Evolutionary conservation across 2,797 vertebrate species (phyloP).

Genomic region (Bothrops alternatus): DNA sequence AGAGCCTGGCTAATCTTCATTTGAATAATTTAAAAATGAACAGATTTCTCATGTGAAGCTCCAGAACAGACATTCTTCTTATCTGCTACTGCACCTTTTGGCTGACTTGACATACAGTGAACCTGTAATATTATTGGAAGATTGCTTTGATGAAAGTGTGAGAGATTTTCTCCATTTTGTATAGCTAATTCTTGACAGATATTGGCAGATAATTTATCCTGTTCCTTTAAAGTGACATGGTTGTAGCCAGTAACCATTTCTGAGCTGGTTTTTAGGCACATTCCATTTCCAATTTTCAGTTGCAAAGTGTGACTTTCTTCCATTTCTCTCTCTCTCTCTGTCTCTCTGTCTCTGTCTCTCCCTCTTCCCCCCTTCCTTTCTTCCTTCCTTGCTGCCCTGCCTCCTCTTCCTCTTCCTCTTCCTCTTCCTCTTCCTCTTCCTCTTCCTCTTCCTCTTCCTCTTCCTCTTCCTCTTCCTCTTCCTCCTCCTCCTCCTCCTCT

Average conservation of each 20-base stretch:
- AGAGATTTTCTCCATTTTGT: conserved; percentile 10
- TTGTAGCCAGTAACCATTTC: not conserved
- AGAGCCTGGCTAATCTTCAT: conserved; percentile 58
- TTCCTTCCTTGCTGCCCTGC: not conserved
- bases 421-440: not conserved
- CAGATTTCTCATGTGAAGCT: conserved; percentile 63
- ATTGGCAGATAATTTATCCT: conserved; percentile 40
- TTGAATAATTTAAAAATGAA: conserved; percentile 66
- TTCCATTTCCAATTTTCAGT: not conserved
- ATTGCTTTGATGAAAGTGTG: conserved; percentile 62
- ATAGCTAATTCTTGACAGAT: conserved; percentile 40
- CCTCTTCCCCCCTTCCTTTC: not conserved
- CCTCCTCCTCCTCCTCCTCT: too few relatives aligned
- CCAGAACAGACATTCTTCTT: conserved; percentile 59
- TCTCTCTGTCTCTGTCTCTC: not conserved
- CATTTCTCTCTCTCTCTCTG: not conserved
- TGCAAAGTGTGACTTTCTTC: not conserved
- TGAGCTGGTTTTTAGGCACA: not conserved
- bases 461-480: too few relatives aligned
- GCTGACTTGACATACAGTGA: conserved; percentile 59
- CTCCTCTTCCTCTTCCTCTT: not conserved
- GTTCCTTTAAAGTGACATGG: not conserved
- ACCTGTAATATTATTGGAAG: conserved; percentile 65
- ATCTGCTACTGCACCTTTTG: conserved; percentile 64
- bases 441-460: too few relatives aligned